Base-by-base conservation (phyloP, 2,888 invertebrate species). In the Eristalis tenax region DNA sequence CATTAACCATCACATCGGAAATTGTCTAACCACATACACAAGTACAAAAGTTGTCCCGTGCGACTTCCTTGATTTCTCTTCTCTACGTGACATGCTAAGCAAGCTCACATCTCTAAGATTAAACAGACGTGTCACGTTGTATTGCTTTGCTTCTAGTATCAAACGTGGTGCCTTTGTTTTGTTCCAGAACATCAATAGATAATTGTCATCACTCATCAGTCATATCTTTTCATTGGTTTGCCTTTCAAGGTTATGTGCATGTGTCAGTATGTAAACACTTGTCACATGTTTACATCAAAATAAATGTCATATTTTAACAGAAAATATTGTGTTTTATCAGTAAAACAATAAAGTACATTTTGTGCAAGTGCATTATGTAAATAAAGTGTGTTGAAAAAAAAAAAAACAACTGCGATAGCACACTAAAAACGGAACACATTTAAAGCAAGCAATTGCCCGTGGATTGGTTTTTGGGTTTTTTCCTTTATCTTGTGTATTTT, bases 401-500 rank as follows among this genome's bases (percentile, higher is more conserved):
- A n/a, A 43, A n/a, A n/a, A n/a, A 43, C 15, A 43, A 43, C 5
- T 4, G 15, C 43, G 43, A 43, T 43, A 43, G 43, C n/a, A 43
- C n/a, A n/a, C 43, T 50, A 50, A 2, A 18, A 50, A 18, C 50
- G 43, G 13, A 50, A 50, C 15, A 43, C 15, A 38, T 38, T 38
- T 38, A 38, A 38, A 23, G 15, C 61, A 32, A 64, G 15, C 78
- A 71, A 61, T 28, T 71, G 78, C 40, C 71, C 23, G 38, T 65
- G 38, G 22, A 38, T 56, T 57, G 56, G 26, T 64, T 22, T 63
- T 23, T 57, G 26, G 11, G 4, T 15, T 32, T 63, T 63, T 63
- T 63, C 18, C 18, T 43, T 23, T 43, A 32, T 38, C 40, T 38
- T 57, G 59, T 69, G 40, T 70, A 70, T 78, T 78, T 78, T 71